phyloP scores from a whole-genome alignment of 2,113 vertebrate genomes.

The Dissostichus mawsoni region DNA sequence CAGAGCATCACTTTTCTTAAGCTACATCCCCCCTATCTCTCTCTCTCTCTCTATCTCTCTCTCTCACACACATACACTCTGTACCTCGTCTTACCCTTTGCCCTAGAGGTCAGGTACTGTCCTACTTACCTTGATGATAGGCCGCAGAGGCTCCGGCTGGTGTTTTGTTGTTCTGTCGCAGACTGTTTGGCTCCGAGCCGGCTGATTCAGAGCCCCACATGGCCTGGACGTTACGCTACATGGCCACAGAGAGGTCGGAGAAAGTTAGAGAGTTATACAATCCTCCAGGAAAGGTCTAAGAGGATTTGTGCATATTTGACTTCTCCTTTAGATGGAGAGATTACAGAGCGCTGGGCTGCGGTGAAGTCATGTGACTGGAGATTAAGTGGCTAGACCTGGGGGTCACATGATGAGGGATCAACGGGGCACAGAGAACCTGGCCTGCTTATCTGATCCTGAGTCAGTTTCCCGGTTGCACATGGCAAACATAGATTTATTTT shows the following conservation, averaged over 20 bases:
- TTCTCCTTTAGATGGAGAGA: slow-evolving; percentile 73
- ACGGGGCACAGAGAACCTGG: slow-evolving; percentile 37
- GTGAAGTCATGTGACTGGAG: slow-evolving; percentile 78
- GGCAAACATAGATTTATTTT: slow-evolving; percentile 24
- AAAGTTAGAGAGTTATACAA: slow-evolving; percentile 54
- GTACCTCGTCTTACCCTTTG: slow-evolving; percentile 59
- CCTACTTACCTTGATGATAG: slow-evolving; percentile 48
- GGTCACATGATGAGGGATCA: slow-evolving; percentile 70
- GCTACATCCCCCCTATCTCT: slow-evolving; percentile 4
- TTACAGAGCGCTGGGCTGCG: slow-evolving; percentile 51
- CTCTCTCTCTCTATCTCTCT: background rate
- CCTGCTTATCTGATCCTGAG: slow-evolving; percentile 35
- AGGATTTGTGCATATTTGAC: slow-evolving; percentile 78
- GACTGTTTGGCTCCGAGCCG: slow-evolving; percentile 63
- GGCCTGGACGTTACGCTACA: slow-evolving; percentile 11
- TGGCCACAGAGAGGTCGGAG: slow-evolving; percentile 26
- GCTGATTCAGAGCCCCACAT: slow-evolving; percentile 28
- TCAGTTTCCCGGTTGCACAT: slow-evolving; percentile 30
- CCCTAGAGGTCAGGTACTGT: slow-evolving; percentile 55
- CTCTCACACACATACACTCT: slow-evolving; percentile 16
- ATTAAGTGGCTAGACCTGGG: slow-evolving; percentile 68
- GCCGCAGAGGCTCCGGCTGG: background rate
- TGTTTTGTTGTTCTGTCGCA: slow-evolving; percentile 23
- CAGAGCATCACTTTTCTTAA: slow-evolving; percentile 69
- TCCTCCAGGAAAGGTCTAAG: slow-evolving; percentile 63